Base-by-base conservation (phyloP, 2,113 vertebrate species). In the Sclerurus mexicanus region DNA sequence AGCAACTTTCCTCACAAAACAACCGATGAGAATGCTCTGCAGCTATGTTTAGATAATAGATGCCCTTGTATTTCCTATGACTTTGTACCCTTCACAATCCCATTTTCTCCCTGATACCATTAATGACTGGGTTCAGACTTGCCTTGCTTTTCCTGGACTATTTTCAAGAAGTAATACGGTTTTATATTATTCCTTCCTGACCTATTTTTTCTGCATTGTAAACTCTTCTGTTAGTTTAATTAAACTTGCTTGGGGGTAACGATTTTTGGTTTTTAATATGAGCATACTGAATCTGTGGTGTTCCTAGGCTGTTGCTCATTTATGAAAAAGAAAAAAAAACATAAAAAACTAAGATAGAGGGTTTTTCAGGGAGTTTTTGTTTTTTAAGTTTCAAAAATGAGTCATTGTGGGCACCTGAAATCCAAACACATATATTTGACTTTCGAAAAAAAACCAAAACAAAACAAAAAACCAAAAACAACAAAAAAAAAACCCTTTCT, bases 121-220 rank as follows among this genome's bases (percentile, higher is more conserved):
- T 85, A 96, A 87, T 85, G 69, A 55, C 59, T n/a, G n/a, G n/a
- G 89, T 95, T 96, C 78, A 94, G 87, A 76, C 78, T 87, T 96
- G 91, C n/a, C 66, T 96, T 90, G 71, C 81, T 95, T 94, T 89
- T 94, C 12, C 89, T 96, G 93, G 95, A 96, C 53, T 91, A 59
- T 60, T 89, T 95, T 96, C 95, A 96, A 94, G 66, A 68, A 50
- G 63, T 62, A 94, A 93, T 95, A 93, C 87, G 95, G 37, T 60
- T 96, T 94, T 83, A 35, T 94, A 76, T 89, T 94, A 62, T 87
- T 96, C 16, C 62, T 96, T 93, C 84, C 87, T 96, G 91, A 82
- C 87, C 89, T 96, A 85, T 93, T 96, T 96, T 46, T 94, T 87
- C 53, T 87, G 24, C 58, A 78, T 80, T 89, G 85, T 83, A 91